Conservation (phyloP, 2,113 vertebrate genomes). For the Dipodomys ordii region DNA sequence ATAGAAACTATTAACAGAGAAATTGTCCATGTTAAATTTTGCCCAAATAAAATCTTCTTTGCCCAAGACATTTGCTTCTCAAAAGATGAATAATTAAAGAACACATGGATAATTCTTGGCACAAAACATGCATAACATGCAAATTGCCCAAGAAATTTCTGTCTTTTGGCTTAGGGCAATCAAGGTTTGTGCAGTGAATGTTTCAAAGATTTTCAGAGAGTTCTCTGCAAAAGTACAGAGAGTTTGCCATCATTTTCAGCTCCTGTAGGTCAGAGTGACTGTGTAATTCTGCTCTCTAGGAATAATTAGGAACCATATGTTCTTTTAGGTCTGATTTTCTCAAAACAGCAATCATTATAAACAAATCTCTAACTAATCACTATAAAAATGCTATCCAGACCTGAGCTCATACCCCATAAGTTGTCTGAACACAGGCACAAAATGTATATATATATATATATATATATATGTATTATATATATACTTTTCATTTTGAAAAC, state of each 20-base stretch:
- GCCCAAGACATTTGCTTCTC: background rate
- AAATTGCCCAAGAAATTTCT: background rate
- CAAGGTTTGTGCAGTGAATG: no score
- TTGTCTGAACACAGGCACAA: background rate
- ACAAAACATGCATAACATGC: background rate
- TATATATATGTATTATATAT: no score
- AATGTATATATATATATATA: background rate
- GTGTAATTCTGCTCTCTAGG: background rate
- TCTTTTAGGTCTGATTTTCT: no score
- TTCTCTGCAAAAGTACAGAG: background rate
- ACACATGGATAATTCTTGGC: background rate
- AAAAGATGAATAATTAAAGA: background rate
- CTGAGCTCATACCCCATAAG: background rate
- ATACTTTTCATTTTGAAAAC: conserved; percentile 18
- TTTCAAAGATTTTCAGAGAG: background rate
- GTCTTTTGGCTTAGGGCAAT: background rate
- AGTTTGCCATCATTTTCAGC: background rate
- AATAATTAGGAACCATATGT: background rate
- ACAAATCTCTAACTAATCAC: background rate
- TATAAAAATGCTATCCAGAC: background rate
- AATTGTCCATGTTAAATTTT: background rate
- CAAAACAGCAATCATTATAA: no score
- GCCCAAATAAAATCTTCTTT: background rate
- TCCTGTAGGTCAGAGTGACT: fast-evolving
- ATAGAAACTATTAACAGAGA: background rate